Evolutionary conservation across 2,888 invertebrate genomes (phyloP), one percentile per base, ranked within the genome.

Genomic region (Sinotaia quadrata): DNA sequence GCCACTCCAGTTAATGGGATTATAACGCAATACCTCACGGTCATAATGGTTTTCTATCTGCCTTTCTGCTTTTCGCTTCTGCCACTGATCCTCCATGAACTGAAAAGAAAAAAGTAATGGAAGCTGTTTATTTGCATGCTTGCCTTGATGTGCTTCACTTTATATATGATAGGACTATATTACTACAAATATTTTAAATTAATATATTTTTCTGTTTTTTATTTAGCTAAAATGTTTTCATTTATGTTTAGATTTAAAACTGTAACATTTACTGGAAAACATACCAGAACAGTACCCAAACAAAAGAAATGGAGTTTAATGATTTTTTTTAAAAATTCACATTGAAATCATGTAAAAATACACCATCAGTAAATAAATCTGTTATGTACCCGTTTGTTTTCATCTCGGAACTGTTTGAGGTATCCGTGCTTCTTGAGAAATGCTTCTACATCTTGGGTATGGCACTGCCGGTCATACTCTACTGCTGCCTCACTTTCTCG

Each of bases 1-100:
- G 51, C 83, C 80, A 69, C 85, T 86, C 87, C 87, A 87, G 78
- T 87, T 87, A 58, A 87, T 87, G 7, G 87, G 87, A 74, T 86
- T 86, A 72, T 84, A 87, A 52, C 81, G 72, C 57, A 85, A 69
- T 62, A 81, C 74, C 68, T 86, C 86, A 58, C 84, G 71, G 56
- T 87, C 87, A 31, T 77, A 72, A 24, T 73, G 71, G 65, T 86
- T 79, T 65, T 80, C 83, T 34, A 73, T 57, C 18, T 67, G 63
- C 60, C 80, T 79, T 33, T 62, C 75, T n/a, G 66, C 54, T 59
- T 72, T 68, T 21, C 52, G 60, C 27, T 74, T 57, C 27, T 74
- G 73, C 86, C 86, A 85, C 29, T 75, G 68, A 21, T 78, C 74
- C 69, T 86, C 87, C 87, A 87, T 87, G 67, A 80, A 73, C 87